Conservation (phyloP, 2,888 invertebrate genomes). For the Megastigmus dorsalis region DNA sequence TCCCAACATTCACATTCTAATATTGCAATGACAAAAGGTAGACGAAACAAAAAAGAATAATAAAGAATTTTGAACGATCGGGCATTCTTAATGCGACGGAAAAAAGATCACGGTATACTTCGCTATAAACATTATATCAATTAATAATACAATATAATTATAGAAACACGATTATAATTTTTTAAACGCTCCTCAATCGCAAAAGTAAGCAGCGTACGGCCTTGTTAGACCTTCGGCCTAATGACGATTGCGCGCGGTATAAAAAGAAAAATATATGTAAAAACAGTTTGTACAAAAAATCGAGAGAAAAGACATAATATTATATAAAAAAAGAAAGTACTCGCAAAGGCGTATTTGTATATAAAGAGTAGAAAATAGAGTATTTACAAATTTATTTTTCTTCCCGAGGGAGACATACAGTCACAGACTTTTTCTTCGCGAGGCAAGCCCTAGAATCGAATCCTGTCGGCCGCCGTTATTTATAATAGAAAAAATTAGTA, state of each 20-base stretch:
- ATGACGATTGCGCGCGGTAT: conserved; percentile 53
- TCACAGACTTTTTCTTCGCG: conserved; percentile 42
- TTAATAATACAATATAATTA: conserved; percentile 46
- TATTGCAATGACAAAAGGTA: conserved; percentile 43
- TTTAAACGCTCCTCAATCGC: conserved; percentile 41
- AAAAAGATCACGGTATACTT: conserved; percentile 49
- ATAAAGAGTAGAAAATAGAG: conserved; percentile 61
- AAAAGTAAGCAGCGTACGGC: conserved; percentile 20
- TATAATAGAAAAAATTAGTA: conserved; percentile 23
- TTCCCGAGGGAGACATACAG: conserved; percentile 15
- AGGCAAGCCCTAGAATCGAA: conserved; percentile 36
- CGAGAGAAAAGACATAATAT: conserved; percentile 68
- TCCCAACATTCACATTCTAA: conserved; percentile 44
- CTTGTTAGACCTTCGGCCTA: not conserved
- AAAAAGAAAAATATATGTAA: conserved; percentile 67
- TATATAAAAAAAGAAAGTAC: conserved; percentile 62
- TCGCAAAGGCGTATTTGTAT: conserved; percentile 61
- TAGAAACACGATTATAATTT: conserved; percentile 48
- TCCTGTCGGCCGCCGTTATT: conserved; percentile 35
- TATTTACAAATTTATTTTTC: conserved; percentile 64
- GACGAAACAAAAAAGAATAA: conserved; percentile 25
- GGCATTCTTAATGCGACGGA: conserved; percentile 39
- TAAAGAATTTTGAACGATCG: conserved; percentile 36
- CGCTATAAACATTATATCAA: conserved; percentile 41
- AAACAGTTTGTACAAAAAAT: conserved; percentile 73